phyloP scores from a whole-genome alignment of 2,888 invertebrate species.

The Sisyra nigra region DNA sequence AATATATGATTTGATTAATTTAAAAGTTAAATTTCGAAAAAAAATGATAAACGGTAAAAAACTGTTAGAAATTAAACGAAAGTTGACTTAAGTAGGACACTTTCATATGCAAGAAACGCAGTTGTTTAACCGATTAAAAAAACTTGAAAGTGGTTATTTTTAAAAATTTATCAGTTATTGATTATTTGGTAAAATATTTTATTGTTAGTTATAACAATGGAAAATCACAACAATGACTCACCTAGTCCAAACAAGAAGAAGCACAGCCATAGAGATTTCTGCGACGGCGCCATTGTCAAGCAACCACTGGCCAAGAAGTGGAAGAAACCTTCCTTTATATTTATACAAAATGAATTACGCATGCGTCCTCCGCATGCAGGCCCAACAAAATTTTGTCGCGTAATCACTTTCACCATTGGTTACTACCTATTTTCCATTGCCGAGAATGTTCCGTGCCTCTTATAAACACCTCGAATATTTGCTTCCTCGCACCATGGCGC shows the following conservation, averaged over 20 bases:
- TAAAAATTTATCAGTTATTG: background rate
- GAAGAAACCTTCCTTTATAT: conserved; percentile 26
- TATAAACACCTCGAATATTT: too few relatives aligned
- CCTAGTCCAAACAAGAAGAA: conserved; percentile 26
- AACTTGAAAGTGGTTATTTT: background rate
- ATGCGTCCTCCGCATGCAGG: conserved; percentile 17
- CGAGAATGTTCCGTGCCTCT: too few relatives aligned
- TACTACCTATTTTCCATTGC: too few relatives aligned
- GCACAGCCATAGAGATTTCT: conserved; percentile 27
- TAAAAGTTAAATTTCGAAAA: too few relatives aligned
- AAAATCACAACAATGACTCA: conserved; percentile 19
- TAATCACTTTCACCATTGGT: too few relatives aligned
- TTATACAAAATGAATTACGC: conserved; percentile 27
- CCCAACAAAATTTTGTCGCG: too few relatives aligned
- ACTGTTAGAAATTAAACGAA: too few relatives aligned
- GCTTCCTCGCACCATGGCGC: too few relatives aligned
- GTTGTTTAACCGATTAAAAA: too few relatives aligned
- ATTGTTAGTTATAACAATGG: background rate
- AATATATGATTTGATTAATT: too few relatives aligned
- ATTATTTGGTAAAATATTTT: background rate
- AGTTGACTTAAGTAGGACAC: conserved; percentile 6
- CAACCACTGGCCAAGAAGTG: conserved; percentile 30
- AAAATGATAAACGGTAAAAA: too few relatives aligned
- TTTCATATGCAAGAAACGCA: conserved; percentile 6
- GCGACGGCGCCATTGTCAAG: conserved; percentile 24